Conservation (phyloP, 2,113 vertebrate species). For the Archocentrus centrarchus region DNA sequence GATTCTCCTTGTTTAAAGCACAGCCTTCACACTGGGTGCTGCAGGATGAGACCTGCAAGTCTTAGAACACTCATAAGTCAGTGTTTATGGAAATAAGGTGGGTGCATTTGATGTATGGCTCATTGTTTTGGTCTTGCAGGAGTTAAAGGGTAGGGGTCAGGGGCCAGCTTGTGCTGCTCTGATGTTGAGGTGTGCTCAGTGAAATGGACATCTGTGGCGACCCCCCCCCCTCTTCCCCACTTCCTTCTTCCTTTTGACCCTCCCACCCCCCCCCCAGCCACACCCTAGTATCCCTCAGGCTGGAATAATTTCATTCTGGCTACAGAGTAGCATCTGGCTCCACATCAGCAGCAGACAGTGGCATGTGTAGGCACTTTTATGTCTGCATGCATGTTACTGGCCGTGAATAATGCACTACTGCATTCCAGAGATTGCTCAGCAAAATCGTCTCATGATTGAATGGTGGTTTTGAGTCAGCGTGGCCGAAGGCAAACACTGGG, state of each 20-base stretch:
- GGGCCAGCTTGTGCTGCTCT: conserved; percentile 30
- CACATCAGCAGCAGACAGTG: conserved; percentile 41
- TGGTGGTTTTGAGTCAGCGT: conserved; percentile 11
- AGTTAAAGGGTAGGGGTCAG: conserved; percentile 53
- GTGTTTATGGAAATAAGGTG: conserved; percentile 18
- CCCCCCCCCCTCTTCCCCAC: conserved; percentile 22
- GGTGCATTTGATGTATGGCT: conserved; percentile 36
- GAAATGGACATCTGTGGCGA: conserved; percentile 42
- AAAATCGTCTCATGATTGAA: conserved; percentile 39
- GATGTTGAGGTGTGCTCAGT: conserved; percentile 57
- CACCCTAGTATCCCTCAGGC: conserved; percentile 60
- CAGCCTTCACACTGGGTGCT: neutral
- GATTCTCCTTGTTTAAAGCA: neutral
- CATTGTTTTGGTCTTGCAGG: conserved; percentile 55
- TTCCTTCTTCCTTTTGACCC: conserved; percentile 14
- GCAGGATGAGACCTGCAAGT: neutral
- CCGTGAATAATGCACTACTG: conserved; percentile 48
- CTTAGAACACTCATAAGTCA: neutral
- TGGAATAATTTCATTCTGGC: conserved; percentile 60
- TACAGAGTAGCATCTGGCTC: conserved; percentile 55
- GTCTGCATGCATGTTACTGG: conserved; percentile 1
- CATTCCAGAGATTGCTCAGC: conserved; percentile 67
- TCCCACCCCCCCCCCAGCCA: conserved; percentile 41
- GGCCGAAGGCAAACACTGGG: neutral
- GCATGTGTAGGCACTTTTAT: conserved; percentile 42